A percentile compares a stretch with the other conserved stretches of the same genome.
phyloP scores from a whole-genome alignment of 2,113 vertebrate genomes.

The Macquaria ambigua region DNA sequence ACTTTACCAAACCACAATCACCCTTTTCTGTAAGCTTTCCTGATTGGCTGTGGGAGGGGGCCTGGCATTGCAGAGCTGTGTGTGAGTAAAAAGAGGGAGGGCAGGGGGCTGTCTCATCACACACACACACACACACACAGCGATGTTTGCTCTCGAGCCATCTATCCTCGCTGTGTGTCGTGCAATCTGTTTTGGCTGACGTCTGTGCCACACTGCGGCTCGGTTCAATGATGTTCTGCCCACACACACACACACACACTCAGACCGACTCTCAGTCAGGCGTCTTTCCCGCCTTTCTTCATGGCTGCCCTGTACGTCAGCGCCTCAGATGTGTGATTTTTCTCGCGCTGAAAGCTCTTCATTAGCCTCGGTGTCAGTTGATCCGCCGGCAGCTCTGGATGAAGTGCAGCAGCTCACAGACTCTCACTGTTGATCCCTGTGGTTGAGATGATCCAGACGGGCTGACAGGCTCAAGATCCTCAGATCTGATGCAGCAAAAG shows the following conservation, averaged over 20 bases:
- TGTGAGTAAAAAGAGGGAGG: conserved; percentile 28
- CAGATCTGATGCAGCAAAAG: conserved; percentile 17
- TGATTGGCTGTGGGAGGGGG: conserved; percentile 58
- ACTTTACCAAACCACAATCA: neutral
- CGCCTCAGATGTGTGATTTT: conserved; percentile 37
- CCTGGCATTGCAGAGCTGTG: conserved; percentile 45
- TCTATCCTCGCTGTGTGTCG: conserved; percentile 46
- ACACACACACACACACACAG: conserved; percentile 3
- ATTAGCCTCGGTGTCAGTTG: conserved; percentile 23
- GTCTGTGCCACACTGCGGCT: conserved; percentile 34
- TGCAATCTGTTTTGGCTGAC: conserved; percentile 59
- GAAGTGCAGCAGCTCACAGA: conserved; percentile 11
- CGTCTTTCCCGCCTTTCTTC: conserved; percentile 15
- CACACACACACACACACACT: conserved; percentile 18
- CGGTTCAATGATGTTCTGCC: conserved; percentile 24
- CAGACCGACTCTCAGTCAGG: conserved; percentile 20
- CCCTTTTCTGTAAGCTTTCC: neutral
- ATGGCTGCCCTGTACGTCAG: conserved; percentile 26
- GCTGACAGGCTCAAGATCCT: conserved; percentile 28
- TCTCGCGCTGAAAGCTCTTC: conserved; percentile 25
- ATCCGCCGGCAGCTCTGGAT: conserved; percentile 27
- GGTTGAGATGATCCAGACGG: conserved; percentile 33
- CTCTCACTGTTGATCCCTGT: neutral
- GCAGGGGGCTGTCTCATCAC: conserved; percentile 26
- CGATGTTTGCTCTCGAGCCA: conserved; percentile 37